Evolutionary conservation across 2,888 invertebrate species (phyloP).

Genomic region (Anodontia alba): DNA sequence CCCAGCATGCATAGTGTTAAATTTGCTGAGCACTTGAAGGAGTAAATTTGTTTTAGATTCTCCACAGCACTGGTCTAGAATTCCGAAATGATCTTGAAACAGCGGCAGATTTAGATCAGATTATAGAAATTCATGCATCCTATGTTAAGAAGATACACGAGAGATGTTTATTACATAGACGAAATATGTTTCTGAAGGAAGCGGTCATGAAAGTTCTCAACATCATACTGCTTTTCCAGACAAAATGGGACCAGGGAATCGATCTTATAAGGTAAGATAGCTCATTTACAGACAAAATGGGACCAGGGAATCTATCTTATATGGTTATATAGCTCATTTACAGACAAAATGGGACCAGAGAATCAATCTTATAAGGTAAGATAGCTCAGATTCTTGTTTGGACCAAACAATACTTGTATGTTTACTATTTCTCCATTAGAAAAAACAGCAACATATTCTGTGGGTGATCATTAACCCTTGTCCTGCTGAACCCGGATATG

Average conservation of each 20-base stretch:
- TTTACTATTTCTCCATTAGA: too few species aligned
- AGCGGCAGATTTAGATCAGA: conserved; percentile 80
- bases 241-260: conserved; percentile 79
- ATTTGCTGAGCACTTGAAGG: too few species aligned
- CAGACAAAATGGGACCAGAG: conserved; percentile 80
- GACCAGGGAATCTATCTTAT: conserved; percentile 76
- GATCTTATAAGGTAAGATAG: conserved; percentile 76
- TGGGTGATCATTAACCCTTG: too few species aligned
- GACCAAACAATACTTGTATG: not conserved
- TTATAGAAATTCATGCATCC: conserved; percentile 76
- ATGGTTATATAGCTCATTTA: conserved; percentile 76
- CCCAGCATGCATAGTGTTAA: too few species aligned
- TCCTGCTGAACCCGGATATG: too few species aligned
- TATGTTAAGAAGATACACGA: conserved; percentile 80
- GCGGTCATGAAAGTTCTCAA: conserved; percentile 82
- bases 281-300: conserved; percentile 79
- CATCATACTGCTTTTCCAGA: conserved; percentile 76
- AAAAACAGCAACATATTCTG: too few species aligned
- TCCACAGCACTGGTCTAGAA: conserved; percentile 82
- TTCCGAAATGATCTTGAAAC: conserved; percentile 76
- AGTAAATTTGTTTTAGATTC: conserved; percentile 81
- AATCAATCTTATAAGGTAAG: conserved; percentile 76
- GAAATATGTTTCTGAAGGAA: conserved; percentile 76
- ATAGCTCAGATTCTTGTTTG: not conserved
- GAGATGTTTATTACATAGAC: conserved; percentile 81